A percentile compares a stretch with the other conserved stretches of the same genome.
Evolutionary conservation across 2,888 invertebrate species (phyloP).

Genomic region (Ectemnius lituratus): DNA sequence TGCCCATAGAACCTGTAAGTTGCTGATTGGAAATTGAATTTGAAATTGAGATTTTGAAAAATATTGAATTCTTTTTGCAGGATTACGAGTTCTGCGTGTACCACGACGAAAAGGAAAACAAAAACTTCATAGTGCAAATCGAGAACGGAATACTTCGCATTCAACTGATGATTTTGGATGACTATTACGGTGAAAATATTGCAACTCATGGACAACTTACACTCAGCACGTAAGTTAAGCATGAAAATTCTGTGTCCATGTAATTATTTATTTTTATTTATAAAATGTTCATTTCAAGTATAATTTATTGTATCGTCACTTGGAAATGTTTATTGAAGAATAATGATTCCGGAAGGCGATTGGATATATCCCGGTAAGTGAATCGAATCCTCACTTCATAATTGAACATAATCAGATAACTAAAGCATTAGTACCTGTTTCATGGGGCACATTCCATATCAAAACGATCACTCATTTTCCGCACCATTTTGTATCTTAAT

Average conservation of each 20-base stretch:
- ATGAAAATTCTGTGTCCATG: neutral
- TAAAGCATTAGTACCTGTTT: no score
- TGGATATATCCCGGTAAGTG: conserved; percentile 80
- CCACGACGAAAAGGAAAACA: no score
- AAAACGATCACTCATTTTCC: no score
- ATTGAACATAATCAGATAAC: neutral
- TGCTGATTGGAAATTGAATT: neutral
- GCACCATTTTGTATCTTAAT: no score
- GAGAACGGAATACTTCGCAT: conserved; percentile 65
- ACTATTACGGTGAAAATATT: conserved; percentile 64
- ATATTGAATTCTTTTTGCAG: conserved; percentile 48
- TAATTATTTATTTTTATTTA: neutral
- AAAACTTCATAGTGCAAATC: conserved; percentile 54
- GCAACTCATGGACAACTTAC: conserved; percentile 61
- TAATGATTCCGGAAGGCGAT: conserved; percentile 78
- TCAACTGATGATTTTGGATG: conserved; percentile 66
- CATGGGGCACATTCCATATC: no score
- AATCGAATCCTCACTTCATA: neutral
- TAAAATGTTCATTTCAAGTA: neutral
- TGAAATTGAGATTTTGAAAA: neutral
- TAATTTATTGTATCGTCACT: neutral
- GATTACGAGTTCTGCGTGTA: conserved; percentile 74
- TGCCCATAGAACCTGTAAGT: conserved; percentile 68
- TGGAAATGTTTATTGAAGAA: no score
- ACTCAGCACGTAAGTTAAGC: conserved; percentile 62